Conservation (phyloP, 2,797 vertebrate genomes). For the Pachyuromys duprasi region DNA sequence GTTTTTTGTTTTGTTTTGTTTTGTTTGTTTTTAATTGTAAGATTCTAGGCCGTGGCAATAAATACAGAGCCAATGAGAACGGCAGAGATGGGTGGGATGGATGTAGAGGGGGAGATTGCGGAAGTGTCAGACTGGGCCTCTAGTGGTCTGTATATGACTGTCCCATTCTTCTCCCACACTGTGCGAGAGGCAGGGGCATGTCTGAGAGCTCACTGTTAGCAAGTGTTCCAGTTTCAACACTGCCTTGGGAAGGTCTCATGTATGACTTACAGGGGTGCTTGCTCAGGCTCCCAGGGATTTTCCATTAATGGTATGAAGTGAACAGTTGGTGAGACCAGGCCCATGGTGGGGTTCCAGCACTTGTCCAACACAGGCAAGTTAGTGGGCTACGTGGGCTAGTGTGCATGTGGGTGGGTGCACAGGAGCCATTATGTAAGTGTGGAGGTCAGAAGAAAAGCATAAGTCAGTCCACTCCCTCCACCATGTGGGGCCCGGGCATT, state of each 20-base stretch:
- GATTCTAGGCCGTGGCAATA: neutral
- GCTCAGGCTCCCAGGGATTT: neutral
- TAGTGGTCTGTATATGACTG: neutral
- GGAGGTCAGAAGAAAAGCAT: neutral
- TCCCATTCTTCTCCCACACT: neutral
- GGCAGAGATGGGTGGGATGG: neutral
- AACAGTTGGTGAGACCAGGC: neutral
- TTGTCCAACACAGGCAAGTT: neutral
- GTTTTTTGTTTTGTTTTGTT: too few species aligned
- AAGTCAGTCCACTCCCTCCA: neutral
- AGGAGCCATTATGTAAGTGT: neutral
- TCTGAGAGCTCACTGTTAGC: neutral
- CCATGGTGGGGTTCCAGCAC: neutral
- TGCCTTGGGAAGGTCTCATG: neutral
- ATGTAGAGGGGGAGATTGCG: too few species aligned
- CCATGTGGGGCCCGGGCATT: neutral
- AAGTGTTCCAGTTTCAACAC: neutral
- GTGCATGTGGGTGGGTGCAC: too few species aligned
- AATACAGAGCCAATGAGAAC: neutral
- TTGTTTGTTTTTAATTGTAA: neutral
- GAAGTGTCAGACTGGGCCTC: neutral
- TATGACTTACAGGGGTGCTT: rapidly evolving
- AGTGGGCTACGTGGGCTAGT: too few species aligned
- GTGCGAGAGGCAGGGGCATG: neutral
- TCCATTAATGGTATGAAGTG: neutral